Base-by-base conservation (phyloP, 2,797 vertebrate genomes). In the Sylvilagus floridanus region DNA sequence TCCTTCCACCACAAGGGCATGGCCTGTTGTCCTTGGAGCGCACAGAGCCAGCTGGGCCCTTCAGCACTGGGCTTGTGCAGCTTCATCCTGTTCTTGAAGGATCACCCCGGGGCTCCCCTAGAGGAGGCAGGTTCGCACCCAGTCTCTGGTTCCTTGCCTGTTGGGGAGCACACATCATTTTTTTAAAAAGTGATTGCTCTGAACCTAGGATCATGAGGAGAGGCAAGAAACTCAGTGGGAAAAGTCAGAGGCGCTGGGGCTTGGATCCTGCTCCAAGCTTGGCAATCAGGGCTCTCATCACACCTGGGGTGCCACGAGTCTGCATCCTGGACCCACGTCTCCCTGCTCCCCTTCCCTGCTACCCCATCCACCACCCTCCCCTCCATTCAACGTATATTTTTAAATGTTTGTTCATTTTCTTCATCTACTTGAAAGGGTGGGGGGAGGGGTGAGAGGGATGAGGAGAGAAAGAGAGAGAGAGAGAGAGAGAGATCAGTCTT, bases 21-120 rank as follows among this genome's bases (percentile, higher is more conserved):
- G 86, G 93, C 93, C 90, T 79, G 75, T 17, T 95, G 93, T 96
- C 97, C 92, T 96, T 96, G 96, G 94, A 84, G 85, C 3, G 2
- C 71, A 78, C 95, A 75, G 71, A 32, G 52, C 73, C 73, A 66
- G 84, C 9, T 0, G 7, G 30, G 32, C 84, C 62, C 3, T 24
- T 65, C 50, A 66, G 16, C 5, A 12, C 54, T 19, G 28, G 87
- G 35, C 60, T 28, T 52, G 72, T 50, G 72, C 28, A 28, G 8
- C 77, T 62, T 68, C 82, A 60, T 93, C 77, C 52, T 88, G 71
- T 42, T 81, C 92, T 90, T 87, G 68, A 81, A 79, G 35, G 50
- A 69, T 11, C 37, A 73, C 21, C 68, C 71, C n/a, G 2, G 42
- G 42, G 52, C 57, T 79, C 93, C 65, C 66, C 84, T 52, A 52